These are phyloP conservation scores for Lytechinus variegatus DNA, from an alignment of 35 echinoderm and acorn worm genomes.

Conservation along the genomic window DNA sequence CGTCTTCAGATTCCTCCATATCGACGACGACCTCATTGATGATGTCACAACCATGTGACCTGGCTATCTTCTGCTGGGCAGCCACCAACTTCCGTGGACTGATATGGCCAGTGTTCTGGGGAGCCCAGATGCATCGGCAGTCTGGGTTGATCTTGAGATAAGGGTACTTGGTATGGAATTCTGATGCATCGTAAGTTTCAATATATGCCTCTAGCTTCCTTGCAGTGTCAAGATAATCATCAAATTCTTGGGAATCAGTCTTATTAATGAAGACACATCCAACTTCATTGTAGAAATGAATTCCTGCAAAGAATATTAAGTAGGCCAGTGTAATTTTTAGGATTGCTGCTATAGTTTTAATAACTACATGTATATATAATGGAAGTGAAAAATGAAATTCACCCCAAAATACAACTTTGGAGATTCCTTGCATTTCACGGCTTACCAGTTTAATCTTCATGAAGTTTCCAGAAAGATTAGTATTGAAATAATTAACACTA, in stretches of 20 bases:
- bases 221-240: background rate
- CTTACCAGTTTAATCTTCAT: no score
- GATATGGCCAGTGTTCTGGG: background rate
- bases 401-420: no score
- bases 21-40: slow-evolving; percentile 13
- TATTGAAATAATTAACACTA: no score
- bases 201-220: background rate
- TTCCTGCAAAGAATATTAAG: background rate
- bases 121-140: background rate
- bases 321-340: no score
- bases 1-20: background rate
- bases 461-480: no score
- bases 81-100: slow-evolving; percentile 36
- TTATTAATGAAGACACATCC: background rate
- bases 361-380: no score
- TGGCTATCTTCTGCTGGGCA: slow-evolving; percentile 35
- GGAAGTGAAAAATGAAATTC: no score
- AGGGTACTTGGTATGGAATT: background rate
- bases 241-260: background rate
- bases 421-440: no score
- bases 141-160: background rate
- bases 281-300: slow-evolving; percentile 22
- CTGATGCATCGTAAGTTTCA: background rate
- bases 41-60: background rate
- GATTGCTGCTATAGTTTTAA: no score